Percentiles rank a stretch among this genome's conserved stretches.
Conservation (phyloP, 2,888 invertebrate genomes). For the Drosophila differens region DNA sequence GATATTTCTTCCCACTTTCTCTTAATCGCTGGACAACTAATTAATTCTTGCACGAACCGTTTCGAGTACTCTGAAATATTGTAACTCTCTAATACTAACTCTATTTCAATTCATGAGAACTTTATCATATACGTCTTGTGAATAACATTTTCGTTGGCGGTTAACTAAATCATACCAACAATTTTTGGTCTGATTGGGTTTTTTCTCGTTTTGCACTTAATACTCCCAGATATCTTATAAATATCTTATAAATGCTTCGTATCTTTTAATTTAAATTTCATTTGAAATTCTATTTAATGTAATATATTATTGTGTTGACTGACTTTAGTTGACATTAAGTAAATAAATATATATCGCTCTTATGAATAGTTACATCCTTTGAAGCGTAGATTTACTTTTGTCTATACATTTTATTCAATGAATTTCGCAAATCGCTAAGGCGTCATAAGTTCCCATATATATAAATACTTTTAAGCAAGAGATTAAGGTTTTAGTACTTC, state of each 20-base stretch:
- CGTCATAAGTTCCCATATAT: not conserved
- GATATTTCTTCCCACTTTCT: not conserved
- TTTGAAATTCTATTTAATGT: not conserved
- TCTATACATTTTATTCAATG: not conserved
- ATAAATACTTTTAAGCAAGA: not conserved
- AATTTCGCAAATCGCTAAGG: not conserved
- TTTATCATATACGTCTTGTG: not conserved
- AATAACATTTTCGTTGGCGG: not conserved
- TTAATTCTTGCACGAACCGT: not conserved
- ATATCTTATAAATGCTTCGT: not conserved
- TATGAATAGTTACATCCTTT: not conserved
- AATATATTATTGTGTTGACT: not conserved
- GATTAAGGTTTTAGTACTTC: not conserved
- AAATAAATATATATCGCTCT: not conserved
- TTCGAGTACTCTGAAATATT: not conserved
- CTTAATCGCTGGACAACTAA: not conserved
- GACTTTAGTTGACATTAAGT: not conserved
- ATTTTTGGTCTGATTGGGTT: not conserved
- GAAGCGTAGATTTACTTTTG: not conserved
- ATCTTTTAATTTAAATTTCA: not conserved
- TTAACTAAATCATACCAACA: not conserved
- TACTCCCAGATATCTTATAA: not conserved
- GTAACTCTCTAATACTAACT: not conserved
- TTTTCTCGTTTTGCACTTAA: not conserved
- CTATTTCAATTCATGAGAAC: not conserved